These are phyloP conservation scores for Sitodiplosis mosellana DNA, from an alignment of 1,140 invertebrate genomes.

Conservation along the genomic window DNA sequence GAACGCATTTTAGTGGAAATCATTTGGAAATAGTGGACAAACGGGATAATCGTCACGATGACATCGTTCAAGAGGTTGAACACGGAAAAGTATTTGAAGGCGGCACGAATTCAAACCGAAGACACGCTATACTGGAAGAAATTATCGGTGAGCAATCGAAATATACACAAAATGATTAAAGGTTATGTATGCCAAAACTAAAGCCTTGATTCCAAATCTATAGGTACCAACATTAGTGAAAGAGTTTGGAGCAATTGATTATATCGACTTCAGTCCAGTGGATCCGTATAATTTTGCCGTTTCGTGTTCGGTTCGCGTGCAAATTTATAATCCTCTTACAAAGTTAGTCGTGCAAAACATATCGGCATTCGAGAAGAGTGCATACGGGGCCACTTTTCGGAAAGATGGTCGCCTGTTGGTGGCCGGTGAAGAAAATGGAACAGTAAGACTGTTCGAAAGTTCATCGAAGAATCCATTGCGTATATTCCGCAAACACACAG, in stretches of 20 bases:
- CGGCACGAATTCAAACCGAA: not conserved
- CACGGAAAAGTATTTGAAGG: not conserved
- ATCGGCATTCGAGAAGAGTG: constrained; percentile 66
- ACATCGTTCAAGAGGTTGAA: constrained; percentile 1
- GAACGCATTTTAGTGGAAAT: not conserved
- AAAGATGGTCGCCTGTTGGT: constrained; percentile 69
- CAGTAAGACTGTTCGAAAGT: constrained; percentile 76
- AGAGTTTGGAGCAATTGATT: constrained; percentile 80
- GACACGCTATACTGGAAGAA: constrained; percentile 3
- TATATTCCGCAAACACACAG: constrained; percentile 33
- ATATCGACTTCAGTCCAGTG: constrained; percentile 73
- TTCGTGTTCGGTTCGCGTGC: constrained; percentile 75
- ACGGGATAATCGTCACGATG: not conserved
- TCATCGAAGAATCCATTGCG: constrained; percentile 56
- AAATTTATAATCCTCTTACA: constrained; percentile 79
- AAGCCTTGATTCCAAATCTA: constrained; percentile 20
- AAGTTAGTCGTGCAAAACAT: constrained; percentile 69
- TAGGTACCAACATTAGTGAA: constrained; percentile 75
- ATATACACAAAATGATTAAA: constrained; percentile 1
- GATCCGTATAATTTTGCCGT: constrained; percentile 79
- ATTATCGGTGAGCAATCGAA: constrained; percentile 1
- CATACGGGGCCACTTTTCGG: constrained; percentile 72
- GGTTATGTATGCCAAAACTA: constrained; percentile 5
- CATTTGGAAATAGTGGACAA: not conserved
- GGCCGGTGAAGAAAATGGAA: constrained; percentile 74